Base-by-base conservation (phyloP, 2,797 vertebrate genomes). In the Strix occidentalis region DNA sequence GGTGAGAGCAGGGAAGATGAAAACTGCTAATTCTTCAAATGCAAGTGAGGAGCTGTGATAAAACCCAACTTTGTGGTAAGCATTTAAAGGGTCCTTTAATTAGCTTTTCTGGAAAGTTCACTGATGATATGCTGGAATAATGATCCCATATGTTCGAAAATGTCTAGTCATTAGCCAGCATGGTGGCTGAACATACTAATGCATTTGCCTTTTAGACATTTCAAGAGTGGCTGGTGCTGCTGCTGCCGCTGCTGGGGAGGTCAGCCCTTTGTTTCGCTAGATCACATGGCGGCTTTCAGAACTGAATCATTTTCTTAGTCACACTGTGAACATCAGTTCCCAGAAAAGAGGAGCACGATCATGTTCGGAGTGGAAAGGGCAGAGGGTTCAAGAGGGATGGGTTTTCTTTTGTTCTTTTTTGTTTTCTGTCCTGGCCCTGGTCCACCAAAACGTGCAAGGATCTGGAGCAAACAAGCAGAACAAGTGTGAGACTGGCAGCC, bases 31-130 rank as follows among this genome's bases (percentile, higher is more conserved):
- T 94, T 97, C 95, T 97, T 97, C 96, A 97, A 97, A 97, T 89
- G 84, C 10, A 75, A 96, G 66, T 75, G 75, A 97, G 94, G 95
- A 95, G 71, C 79, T 96, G 84, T 94, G 97, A 97, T 97, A 97
- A 98, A 96, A 89, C 95, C 45, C 94, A 96, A 85, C 96, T 97
- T 98, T 98, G 95, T 98, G 95, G 97, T 97, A 97, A 97, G 96
- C 96, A 96, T 98, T 97, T 97, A 97, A 97, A 98, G 96, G 93
- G 83, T 91, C 79, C 91, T 96, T 97, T 98, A 98, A 98, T 98
- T 97, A 98, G 97, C 90, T 97, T 98, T 98, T 98, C 97, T 98
- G 97, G 97, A 98, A 98, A 97, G 94, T 97, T 98, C 96, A 97
- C 95, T 97, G 97, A 96, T 97, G 97, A 96, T 97, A 96, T 96